Percentiles rank a stretch among this genome's conserved stretches.
phyloP scores from a whole-genome alignment of 2,888 invertebrate species.

The Phytoseiulus persimilis region DNA sequence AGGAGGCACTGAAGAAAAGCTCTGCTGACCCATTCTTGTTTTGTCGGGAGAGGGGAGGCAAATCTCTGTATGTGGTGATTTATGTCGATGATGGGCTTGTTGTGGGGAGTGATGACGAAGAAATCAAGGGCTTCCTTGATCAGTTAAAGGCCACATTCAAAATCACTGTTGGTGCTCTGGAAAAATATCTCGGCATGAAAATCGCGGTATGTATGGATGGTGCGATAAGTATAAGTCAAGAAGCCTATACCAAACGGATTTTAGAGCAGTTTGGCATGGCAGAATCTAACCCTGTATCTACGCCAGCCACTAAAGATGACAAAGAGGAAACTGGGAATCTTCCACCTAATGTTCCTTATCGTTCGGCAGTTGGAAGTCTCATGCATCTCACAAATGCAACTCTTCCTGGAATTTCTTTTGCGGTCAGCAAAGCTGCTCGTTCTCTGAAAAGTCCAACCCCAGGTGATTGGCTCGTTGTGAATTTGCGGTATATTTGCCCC shows the following conservation, averaged over 20 bases:
- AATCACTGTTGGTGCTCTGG: background rate
- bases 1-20: conserved; percentile 40
- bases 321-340: background rate
- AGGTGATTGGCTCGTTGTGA: too few relatives aligned
- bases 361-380: background rate
- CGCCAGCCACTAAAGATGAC: background rate
- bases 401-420: too few relatives aligned
- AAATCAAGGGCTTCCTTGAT: conserved; percentile 10
- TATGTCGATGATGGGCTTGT: conserved; percentile 45
- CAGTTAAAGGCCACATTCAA: conserved; percentile 35
- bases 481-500: too few relatives aligned
- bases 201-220: background rate
- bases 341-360: background rate
- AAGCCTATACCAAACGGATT: background rate
- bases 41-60: background rate
- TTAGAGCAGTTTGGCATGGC: conserved; percentile 38
- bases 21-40: conserved; percentile 44
- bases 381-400: background rate
- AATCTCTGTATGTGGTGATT: conserved; percentile 41
- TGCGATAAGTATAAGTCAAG: background rate
- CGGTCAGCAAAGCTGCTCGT: too few relatives aligned
- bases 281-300: conserved; percentile 37
- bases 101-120: background rate
- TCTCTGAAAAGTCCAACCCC: too few relatives aligned
- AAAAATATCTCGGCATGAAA: background rate